Base-by-base conservation (phyloP, 1,140 invertebrate genomes). In the Mycetomoellerius zeteki region DNA sequence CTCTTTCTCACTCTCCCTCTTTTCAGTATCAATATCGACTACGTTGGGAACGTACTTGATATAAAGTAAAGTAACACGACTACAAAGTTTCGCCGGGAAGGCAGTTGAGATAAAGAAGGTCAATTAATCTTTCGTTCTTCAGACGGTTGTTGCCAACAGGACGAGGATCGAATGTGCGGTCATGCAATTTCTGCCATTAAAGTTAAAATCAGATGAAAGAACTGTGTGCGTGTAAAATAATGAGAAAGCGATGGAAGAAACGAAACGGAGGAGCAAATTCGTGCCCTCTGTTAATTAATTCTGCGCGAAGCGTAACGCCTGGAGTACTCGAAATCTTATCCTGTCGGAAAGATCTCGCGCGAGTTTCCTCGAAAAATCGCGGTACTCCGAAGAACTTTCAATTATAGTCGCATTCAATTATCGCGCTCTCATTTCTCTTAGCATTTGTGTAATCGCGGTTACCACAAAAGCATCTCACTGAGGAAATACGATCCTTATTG, bases 51-150 rank as follows among this genome's bases (percentile, higher is more conserved):
- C 19, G 33, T 10, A 43, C 21, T 27, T 62, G 60, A 78, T 77
- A 85, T 78, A 78, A 85, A 78, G 24, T 27, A 76, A 77, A 82
- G 69, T 78, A 78, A 65, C 76, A 50, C 64, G 64, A 56, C 52
- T 71, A 56, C 64, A 10, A 84, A 37, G 72, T 64, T 84, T 73
- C 69, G 58, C 47, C n/a, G 21, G 27, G 37, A 65, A 75, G 50
- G 30, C 75, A 50, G 33, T 77, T 56, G 54, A 85, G 75, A 87
- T 85, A 85, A 60, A 85, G 24, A 90, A 81, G 75, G 52, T 90
- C 81, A 81, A 90, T 88, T 89, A 89, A 90, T 89, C 88, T 90
- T 47, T 88, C 75, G 71, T 77, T 81, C 47, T 75, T 30, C 71
- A 56, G 50, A 71, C 73, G 67, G 56, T 21, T 75, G 30, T 80